These are phyloP conservation scores for Ceramica pisi DNA, from an alignment of 2,888 invertebrate genomes.

Conservation along the genomic window DNA sequence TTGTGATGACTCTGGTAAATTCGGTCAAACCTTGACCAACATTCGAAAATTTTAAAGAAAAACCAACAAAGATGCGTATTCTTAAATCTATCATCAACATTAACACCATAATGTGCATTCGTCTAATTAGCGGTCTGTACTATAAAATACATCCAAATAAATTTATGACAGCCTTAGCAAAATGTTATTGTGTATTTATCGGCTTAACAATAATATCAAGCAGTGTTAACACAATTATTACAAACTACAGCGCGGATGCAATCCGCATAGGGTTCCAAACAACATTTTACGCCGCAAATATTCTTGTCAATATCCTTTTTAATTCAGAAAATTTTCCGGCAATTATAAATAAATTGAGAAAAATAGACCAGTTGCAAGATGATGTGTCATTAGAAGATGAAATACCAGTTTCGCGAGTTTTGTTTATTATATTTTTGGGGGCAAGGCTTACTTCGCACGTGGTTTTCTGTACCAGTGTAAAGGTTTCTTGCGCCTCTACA, in stretches of 20 bases:
- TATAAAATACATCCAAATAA: slow-evolving; percentile 5
- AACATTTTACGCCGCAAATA: not conserved
- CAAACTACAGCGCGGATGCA: too few species aligned
- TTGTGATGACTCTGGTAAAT: not conserved
- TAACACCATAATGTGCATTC: slow-evolving; percentile 8
- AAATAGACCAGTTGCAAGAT: not conserved
- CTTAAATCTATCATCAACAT: slow-evolving; percentile 1
- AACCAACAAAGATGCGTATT: not conserved
- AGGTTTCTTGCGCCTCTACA: too few species aligned
- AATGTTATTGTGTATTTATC: slow-evolving; percentile 1
- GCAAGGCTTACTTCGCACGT: not conserved
- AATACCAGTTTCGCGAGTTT: not conserved
- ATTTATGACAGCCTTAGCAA: not conserved
- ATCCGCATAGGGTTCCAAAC: not conserved
- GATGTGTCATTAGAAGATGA: not conserved
- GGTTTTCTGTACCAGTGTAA: not conserved
- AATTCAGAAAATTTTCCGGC: slow-evolving; percentile 2
- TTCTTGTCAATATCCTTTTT: not conserved
- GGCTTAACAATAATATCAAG: not conserved
- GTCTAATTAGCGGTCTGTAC: not conserved
- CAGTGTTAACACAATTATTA: too few species aligned
- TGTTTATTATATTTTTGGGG: not conserved
- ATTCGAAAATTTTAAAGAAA: not conserved
- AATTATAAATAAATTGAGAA: not conserved
- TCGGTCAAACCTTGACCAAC: not conserved